Evolutionary conservation across 2,797 vertebrate genomes (phyloP).

Genomic region (Chelon labrosus): DNA sequence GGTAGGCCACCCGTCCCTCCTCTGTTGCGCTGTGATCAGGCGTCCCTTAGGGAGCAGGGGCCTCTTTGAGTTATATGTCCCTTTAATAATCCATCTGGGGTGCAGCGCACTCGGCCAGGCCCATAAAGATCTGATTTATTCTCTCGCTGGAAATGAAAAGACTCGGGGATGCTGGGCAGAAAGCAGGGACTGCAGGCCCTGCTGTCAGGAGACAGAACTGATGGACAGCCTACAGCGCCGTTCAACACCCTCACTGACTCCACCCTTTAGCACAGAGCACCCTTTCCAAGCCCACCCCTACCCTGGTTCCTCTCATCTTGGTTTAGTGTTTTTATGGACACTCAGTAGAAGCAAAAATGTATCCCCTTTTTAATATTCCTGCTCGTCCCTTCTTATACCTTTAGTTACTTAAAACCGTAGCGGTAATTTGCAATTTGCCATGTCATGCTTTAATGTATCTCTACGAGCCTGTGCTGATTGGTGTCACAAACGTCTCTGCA

Average conservation of each 20-base stretch:
- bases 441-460: constrained; percentile 43
- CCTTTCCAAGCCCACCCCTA: constrained; percentile 8
- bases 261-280: constrained; percentile 35
- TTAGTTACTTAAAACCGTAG: constrained; percentile 44
- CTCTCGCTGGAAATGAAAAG: constrained; percentile 80
- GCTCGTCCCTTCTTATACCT: constrained; percentile 30
- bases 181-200: constrained; percentile 66
- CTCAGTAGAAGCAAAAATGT: constrained; percentile 34
- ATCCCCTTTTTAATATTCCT: constrained; percentile 17
- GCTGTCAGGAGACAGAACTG: constrained; percentile 79
- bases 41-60: constrained; percentile 74
- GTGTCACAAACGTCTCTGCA: constrained; percentile 7
- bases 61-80: constrained; percentile 84
- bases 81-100: constrained; percentile 85
- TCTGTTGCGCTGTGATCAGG: constrained; percentile 72
- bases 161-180: constrained; percentile 59
- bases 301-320: constrained; percentile 30
- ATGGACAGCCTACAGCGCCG: constrained; percentile 71
- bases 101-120: constrained; percentile 69
- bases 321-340: constrained; percentile 51
- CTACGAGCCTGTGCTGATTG: constrained; percentile 18
- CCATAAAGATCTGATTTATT: constrained; percentile 87
- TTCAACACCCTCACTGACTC: constrained; percentile 53
- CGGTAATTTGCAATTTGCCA: constrained; percentile 51
- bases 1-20: constrained; percentile 65